Evolutionary conservation across 2,888 invertebrate species (phyloP).

Genomic region (Callyntrura guangdongensis): DNA sequence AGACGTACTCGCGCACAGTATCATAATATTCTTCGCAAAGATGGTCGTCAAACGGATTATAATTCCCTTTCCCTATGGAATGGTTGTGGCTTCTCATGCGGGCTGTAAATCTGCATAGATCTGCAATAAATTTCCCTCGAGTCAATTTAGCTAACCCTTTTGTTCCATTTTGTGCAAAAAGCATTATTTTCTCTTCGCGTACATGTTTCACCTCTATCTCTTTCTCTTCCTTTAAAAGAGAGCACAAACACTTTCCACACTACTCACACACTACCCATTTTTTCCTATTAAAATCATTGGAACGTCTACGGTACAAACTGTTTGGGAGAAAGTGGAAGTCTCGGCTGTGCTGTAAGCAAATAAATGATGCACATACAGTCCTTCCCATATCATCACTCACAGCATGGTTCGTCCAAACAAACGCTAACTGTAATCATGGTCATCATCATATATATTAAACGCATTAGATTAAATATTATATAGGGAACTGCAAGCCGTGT

Average conservation of each 20-base stretch:
- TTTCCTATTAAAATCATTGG: not conserved
- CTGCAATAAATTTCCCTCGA: conserved; percentile 63
- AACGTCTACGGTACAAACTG: no score
- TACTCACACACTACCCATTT: not conserved
- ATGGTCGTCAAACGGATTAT: conserved; percentile 17
- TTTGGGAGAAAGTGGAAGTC: not conserved
- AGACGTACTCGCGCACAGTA: not conserved
- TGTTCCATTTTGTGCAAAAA: conserved; percentile 52
- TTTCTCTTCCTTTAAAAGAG: not conserved
- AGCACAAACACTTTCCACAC: no score
- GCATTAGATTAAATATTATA: conserved; percentile 34
- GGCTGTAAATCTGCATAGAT: conserved; percentile 64
- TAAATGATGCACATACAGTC: conserved; percentile 1
- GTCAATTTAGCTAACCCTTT: conserved; percentile 62
- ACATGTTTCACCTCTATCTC: not conserved
- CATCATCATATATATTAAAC: conserved; percentile 28
- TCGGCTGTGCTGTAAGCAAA: conserved; percentile 5
- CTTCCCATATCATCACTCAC: conserved; percentile 16
- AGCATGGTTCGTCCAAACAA: not conserved
- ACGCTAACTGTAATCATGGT: not conserved
- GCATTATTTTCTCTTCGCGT: conserved; percentile 29
- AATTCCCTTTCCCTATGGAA: conserved; percentile 36
- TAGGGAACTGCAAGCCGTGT: not conserved
- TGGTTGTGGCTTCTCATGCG: conserved; percentile 60
- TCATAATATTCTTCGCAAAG: not conserved